Percentiles rank a stretch among this genome's conserved stretches.
Conservation (phyloP, 2,888 invertebrate species). For the Caenorhabditis sulstoni region DNA sequence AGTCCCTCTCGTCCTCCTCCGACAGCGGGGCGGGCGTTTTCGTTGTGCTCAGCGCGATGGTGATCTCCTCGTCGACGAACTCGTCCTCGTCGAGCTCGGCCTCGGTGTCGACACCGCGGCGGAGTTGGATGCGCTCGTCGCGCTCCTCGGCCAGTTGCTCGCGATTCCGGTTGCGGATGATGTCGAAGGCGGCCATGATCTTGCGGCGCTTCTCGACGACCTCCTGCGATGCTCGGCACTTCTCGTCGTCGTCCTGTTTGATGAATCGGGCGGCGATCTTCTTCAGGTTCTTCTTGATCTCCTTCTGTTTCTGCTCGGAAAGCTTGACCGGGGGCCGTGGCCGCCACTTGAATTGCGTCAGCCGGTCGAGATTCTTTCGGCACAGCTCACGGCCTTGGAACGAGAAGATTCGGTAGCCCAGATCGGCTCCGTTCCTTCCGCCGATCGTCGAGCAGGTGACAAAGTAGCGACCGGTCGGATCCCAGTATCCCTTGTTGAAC, state of each 20-base stretch:
- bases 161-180: slow-evolving; percentile 66
- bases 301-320: slow-evolving; percentile 88
- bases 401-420: slow-evolving; percentile 96
- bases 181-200: slow-evolving; percentile 74
- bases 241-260: slow-evolving; percentile 87
- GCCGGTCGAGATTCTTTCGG: slow-evolving; percentile 91
- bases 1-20: slow-evolving; percentile 66
- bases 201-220: slow-evolving; percentile 73
- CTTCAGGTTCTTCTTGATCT: slow-evolving; percentile 97
- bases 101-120: slow-evolving; percentile 71
- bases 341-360: slow-evolving; percentile 96
- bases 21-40: slow-evolving; percentile 64
- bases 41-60: slow-evolving; percentile 74
- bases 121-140: slow-evolving; percentile 64
- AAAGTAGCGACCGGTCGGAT: slow-evolving; percentile 97
- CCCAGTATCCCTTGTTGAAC: slow-evolving; percentile 90
- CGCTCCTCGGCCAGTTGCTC: slow-evolving; percentile 55
- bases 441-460: slow-evolving; percentile 95
- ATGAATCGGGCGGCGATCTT: slow-evolving; percentile 96
- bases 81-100: slow-evolving; percentile 64
- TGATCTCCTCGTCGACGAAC: slow-evolving; percentile 77
- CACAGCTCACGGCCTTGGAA: slow-evolving; percentile 89
- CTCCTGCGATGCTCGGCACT: slow-evolving; percentile 77
- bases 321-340: slow-evolving; percentile 93
- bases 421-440: slow-evolving; percentile 85